These are phyloP conservation scores for Callospermophilus lateralis DNA, from an alignment of 2,113 vertebrate genomes.

Conservation along the genomic window DNA sequence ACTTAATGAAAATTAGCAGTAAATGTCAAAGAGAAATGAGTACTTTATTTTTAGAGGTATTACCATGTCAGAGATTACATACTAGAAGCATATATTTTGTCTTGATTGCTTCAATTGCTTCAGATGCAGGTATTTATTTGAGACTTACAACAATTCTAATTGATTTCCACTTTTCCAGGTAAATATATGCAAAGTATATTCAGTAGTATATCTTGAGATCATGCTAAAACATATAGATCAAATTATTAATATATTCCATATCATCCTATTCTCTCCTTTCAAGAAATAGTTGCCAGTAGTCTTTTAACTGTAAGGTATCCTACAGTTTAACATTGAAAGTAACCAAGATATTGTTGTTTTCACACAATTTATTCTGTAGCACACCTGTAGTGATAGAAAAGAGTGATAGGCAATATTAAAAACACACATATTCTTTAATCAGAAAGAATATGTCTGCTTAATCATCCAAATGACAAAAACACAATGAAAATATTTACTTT, in stretches of 20 bases:
- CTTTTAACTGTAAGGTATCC: not conserved
- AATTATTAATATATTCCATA: not conserved
- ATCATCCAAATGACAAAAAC: not conserved
- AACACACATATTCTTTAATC: not conserved
- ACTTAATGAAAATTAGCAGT: not conserved
- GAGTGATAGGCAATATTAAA: not conserved
- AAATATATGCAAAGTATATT: conserved; percentile 8
- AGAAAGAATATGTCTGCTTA: not conserved
- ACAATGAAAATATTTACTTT: not conserved
- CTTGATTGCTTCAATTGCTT: conserved; percentile 15
- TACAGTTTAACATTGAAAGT: not conserved
- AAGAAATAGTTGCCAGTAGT: not conserved
- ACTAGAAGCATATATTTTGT: not conserved
- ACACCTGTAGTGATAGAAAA: not conserved
- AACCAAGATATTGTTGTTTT: not conserved
- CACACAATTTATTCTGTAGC: not conserved
- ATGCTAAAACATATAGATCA: not conserved
- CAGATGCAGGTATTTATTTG: not conserved
- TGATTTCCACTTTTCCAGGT: conserved; percentile 6
- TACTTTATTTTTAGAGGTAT: conserved; percentile 21
- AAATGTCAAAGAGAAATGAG: conserved; percentile 25
- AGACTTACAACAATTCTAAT: conserved; percentile 30
- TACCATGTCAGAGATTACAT: not conserved
- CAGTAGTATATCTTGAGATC: not conserved
- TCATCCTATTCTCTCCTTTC: not conserved